These are phyloP conservation scores for Brachyptera risi DNA, from an alignment of 2,888 invertebrate species.

Conservation along the genomic window DNA sequence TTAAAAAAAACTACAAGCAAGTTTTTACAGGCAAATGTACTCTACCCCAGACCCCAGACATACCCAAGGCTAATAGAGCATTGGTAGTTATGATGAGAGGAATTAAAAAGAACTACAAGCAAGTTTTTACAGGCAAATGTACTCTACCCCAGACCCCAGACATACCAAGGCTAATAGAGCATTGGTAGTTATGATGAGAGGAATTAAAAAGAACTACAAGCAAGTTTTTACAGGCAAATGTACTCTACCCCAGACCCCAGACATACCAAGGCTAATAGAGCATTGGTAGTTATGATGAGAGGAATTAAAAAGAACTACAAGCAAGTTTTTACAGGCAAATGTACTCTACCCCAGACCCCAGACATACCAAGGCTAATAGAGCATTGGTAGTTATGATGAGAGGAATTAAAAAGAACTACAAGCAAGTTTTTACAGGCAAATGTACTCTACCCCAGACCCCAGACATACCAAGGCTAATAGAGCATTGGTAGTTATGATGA, in stretches of 20 bases:
- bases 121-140: too few species aligned
- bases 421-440: constrained; percentile 16
- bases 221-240: too few species aligned
- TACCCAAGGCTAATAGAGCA: neutral
- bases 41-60: too few species aligned
- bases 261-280: neutral
- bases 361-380: too few species aligned
- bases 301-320: constrained; percentile 20
- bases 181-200: constrained; percentile 12
- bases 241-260: too few species aligned
- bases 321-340: too few species aligned
- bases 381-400: constrained; percentile 13
- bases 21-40: too few species aligned
- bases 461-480: too few species aligned
- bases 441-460: too few species aligned
- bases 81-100: constrained; percentile 13
- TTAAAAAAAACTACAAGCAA: constrained; percentile 17
- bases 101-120: constrained; percentile 17
- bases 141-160: too few species aligned
- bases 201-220: constrained; percentile 18
- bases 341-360: too few species aligned
- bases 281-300: constrained; percentile 10
- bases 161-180: neutral
- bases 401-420: constrained; percentile 18
- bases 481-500: constrained; percentile 9